Percentiles rank a stretch among this genome's conserved stretches.
Conservation (phyloP, 35 echinoderm and acorn worm genomes). For the Chiridota heheva region DNA sequence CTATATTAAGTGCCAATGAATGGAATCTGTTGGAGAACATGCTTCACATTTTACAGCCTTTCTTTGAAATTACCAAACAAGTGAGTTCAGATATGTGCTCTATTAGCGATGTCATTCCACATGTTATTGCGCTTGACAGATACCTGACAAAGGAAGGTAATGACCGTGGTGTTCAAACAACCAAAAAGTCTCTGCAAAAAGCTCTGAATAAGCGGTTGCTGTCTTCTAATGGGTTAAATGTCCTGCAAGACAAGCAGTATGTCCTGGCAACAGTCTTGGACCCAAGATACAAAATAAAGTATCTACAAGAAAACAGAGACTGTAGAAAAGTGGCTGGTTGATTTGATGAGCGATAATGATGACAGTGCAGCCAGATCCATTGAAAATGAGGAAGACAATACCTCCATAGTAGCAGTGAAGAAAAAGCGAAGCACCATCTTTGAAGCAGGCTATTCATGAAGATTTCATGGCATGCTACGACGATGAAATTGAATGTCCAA, state of each 20-base stretch:
- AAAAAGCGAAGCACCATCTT: no score
- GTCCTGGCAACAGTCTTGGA: background rate
- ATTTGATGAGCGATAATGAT: no score
- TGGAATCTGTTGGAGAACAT: conserved; percentile 17
- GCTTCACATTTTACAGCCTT: no score
- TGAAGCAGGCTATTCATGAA: no score
- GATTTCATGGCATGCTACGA: no score
- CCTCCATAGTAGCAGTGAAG: no score
- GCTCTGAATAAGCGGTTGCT: background rate
- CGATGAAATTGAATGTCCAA: no score
- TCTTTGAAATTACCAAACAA: conserved; percentile 19
- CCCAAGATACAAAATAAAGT: background rate
- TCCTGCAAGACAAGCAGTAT: background rate
- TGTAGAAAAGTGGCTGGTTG: no score
- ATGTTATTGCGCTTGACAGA: background rate
- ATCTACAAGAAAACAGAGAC: no score
- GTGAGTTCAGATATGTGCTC: background rate
- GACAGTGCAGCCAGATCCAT: no score
- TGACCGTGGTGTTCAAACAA: conserved; percentile 10
- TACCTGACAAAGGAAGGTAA: background rate
- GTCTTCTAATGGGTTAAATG: background rate
- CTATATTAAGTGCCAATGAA: conserved; percentile 13
- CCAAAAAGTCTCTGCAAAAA: background rate
- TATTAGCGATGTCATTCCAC: background rate
- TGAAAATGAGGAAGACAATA: no score